phyloP scores from a whole-genome alignment of 2,113 vertebrate species.

The Callopanchax toddi region DNA sequence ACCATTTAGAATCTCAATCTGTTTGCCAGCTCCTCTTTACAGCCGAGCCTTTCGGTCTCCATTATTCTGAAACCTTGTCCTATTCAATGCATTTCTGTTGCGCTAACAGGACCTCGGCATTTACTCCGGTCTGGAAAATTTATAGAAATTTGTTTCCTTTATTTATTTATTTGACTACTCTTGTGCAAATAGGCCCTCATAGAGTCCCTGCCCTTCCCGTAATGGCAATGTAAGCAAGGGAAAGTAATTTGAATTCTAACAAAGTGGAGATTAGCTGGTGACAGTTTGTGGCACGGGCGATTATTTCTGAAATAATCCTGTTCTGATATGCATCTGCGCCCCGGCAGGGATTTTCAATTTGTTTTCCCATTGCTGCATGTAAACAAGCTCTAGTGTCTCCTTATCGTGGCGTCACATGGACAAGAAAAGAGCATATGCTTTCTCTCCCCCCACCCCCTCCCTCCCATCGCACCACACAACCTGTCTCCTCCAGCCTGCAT shows the following conservation, averaged over 20 bases:
- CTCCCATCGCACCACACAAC: conserved; percentile 61
- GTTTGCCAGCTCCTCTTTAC: conserved; percentile 43
- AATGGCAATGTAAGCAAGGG: conserved; percentile 83
- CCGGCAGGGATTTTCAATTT: conserved; percentile 86
- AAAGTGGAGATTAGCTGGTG: conserved; percentile 85
- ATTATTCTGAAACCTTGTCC: conserved; percentile 60
- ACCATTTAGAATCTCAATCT: conserved; percentile 51
- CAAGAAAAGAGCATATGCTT: conserved; percentile 68
- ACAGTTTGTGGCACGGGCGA: conserved; percentile 81
- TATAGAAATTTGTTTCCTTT: conserved; percentile 77
- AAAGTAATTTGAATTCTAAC: conserved; percentile 87
- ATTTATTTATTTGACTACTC: conserved; percentile 76
- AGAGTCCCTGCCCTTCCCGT: conserved; percentile 76
- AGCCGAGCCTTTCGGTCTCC: conserved; percentile 35
- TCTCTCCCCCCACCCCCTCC: conserved; percentile 4
- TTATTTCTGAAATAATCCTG: conserved; percentile 87
- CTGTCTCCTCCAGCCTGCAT: conserved; percentile 61
- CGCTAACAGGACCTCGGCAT: conserved; percentile 61
- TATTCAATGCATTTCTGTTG: conserved; percentile 70
- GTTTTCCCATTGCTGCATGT: conserved; percentile 84
- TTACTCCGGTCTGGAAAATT: conserved; percentile 73
- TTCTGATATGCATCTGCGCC: conserved; percentile 88
- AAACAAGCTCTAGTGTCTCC: conserved; percentile 85
- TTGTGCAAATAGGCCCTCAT: conserved; percentile 76
- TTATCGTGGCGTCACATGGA: conserved; percentile 81